These are phyloP conservation scores for Phrynocephalus vlangalii DNA, from an alignment of 2,797 vertebrate species.

Conservation along the genomic window DNA sequence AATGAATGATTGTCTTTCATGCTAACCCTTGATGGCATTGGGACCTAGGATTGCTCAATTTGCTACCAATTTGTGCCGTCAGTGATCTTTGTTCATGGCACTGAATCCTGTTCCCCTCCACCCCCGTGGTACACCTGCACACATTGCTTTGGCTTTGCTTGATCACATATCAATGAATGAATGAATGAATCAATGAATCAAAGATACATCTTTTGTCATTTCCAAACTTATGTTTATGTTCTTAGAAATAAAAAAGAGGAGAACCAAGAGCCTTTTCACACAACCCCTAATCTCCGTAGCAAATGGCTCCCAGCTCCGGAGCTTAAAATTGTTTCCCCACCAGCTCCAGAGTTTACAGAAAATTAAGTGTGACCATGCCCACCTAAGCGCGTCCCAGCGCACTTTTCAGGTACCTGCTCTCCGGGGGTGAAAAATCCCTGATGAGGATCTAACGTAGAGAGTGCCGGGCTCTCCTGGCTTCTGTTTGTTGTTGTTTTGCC, in stretches of 20 bases:
- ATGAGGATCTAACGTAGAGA: too few species aligned
- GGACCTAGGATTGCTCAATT: slow-evolving; percentile 85
- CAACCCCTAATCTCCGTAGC: too few species aligned
- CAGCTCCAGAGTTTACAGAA: too few species aligned
- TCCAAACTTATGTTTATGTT: not conserved
- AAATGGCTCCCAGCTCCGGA: too few species aligned
- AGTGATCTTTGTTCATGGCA: slow-evolving; percentile 76
- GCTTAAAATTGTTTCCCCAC: too few species aligned
- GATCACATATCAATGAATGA: not conserved
- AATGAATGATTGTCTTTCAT: slow-evolving; percentile 76
- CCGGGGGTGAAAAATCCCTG: too few species aligned
- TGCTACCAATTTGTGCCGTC: slow-evolving; percentile 87
- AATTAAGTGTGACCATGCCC: too few species aligned
- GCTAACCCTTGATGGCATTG: slow-evolving; percentile 72
- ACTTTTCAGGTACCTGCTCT: too few species aligned
- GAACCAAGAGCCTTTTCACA: too few species aligned
- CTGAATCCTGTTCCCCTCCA: slow-evolving; percentile 41
- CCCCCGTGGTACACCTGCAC: slow-evolving; percentile 36
- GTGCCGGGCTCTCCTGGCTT: too few species aligned
- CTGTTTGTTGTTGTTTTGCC: too few species aligned
- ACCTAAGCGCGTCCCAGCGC: too few species aligned
- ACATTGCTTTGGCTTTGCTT: slow-evolving; percentile 34
- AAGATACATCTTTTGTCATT: not conserved
- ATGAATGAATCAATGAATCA: not conserved
- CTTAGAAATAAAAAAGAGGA: not conserved